Evolutionary conservation across 2,113 vertebrate species (phyloP).

Genomic region (Atractosteus spatula): DNA sequence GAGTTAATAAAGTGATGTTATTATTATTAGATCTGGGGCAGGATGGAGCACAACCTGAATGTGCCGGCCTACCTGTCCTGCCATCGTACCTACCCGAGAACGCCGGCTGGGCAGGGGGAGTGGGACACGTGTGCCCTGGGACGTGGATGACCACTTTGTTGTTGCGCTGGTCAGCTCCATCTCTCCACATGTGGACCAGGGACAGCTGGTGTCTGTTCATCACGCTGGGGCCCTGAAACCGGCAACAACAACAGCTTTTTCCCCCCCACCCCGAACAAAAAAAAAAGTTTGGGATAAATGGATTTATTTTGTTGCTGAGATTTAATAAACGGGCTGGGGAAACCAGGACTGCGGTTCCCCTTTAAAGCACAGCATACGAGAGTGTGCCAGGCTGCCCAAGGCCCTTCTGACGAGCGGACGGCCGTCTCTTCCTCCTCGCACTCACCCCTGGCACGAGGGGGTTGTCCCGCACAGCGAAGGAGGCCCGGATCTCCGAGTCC

Average conservation of each 20-base stretch:
- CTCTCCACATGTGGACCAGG: constrained; percentile 11
- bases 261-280: not conserved
- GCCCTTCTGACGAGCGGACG: too few relatives aligned
- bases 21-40: too few relatives aligned
- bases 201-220: constrained; percentile 9
- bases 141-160: constrained; percentile 10
- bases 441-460: not conserved
- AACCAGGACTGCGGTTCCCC: too few relatives aligned
- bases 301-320: too few relatives aligned
- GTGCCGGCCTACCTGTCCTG: not conserved
- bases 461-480: not conserved
- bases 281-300: too few relatives aligned
- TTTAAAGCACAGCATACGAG: too few relatives aligned
- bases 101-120: not conserved
- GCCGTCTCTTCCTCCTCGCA: too few relatives aligned
- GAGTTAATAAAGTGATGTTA: too few relatives aligned
- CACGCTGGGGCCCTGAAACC: not conserved
- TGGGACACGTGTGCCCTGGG: constrained; percentile 11
- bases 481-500: not conserved
- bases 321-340: too few relatives aligned
- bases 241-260: not conserved
- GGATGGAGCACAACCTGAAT: not conserved
- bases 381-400: too few relatives aligned
- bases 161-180: not conserved
- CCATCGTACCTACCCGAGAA: constrained; percentile 4